A percentile compares a stretch with the other conserved stretches of the same genome.
Evolutionary conservation across 1,140 invertebrate genomes (phyloP).

Genomic region (Rhagoletis zephyria): DNA sequence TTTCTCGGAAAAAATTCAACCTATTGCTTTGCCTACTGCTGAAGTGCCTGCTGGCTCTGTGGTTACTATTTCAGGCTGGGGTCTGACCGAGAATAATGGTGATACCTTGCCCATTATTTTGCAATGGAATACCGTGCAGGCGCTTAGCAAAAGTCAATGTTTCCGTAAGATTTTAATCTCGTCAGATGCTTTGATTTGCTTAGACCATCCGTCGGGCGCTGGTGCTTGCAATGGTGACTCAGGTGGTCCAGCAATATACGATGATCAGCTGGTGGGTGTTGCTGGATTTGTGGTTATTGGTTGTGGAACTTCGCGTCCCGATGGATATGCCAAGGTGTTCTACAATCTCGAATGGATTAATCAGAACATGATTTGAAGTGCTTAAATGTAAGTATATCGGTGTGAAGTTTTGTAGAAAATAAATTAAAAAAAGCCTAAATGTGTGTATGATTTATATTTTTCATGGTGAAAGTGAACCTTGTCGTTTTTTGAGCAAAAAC

Average conservation of each 20-base stretch:
- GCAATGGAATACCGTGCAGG: slow-evolving; percentile 53
- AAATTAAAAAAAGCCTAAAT: too few species aligned
- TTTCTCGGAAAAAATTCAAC: slow-evolving; percentile 65
- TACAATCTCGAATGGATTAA: slow-evolving; percentile 72
- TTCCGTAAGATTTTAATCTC: slow-evolving; percentile 50
- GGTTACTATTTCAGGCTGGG: slow-evolving; percentile 73
- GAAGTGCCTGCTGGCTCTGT: slow-evolving; percentile 58
- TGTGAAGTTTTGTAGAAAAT: too few species aligned
- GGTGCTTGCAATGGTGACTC: slow-evolving; percentile 59
- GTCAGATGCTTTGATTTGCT: slow-evolving; percentile 54
- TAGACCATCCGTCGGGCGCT: slow-evolving; percentile 41
- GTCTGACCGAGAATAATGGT: slow-evolving; percentile 45
- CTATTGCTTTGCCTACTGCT: slow-evolving; percentile 59
- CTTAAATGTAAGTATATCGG: too few species aligned
- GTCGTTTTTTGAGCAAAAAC: too few species aligned
- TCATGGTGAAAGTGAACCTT: too few species aligned
- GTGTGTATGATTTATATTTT: too few species aligned
- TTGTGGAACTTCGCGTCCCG: slow-evolving; percentile 67
- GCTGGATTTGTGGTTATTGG: slow-evolving; percentile 55
- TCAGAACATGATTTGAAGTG: slow-evolving; percentile 23
- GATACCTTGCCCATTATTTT: slow-evolving; percentile 49
- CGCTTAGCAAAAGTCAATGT: slow-evolving; percentile 52
- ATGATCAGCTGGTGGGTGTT: slow-evolving; percentile 58
- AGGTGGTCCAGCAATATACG: slow-evolving; percentile 58
- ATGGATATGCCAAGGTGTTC: slow-evolving; percentile 75